phyloP scores from a whole-genome alignment of 1,140 invertebrate species.

The Drosophila bocqueti region DNA sequence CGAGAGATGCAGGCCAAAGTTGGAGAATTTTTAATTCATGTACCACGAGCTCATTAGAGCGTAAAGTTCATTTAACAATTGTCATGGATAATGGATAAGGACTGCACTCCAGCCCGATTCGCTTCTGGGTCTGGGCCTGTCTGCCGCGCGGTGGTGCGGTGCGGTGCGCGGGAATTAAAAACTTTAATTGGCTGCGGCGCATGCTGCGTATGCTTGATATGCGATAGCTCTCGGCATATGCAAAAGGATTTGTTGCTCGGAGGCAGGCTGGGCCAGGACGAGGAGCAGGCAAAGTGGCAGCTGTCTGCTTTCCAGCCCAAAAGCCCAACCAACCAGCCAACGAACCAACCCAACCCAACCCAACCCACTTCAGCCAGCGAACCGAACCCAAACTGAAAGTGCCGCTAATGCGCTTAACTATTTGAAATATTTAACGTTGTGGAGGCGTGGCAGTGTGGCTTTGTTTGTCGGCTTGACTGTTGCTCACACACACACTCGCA shows the following conservation, averaged over 20 bases:
- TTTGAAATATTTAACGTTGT: slow-evolving; percentile 77
- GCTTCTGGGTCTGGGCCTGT: slow-evolving; percentile 24
- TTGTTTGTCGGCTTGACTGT: slow-evolving; percentile 53
- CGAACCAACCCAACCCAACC: slow-evolving; percentile 22
- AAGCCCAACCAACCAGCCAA: slow-evolving; percentile 15
- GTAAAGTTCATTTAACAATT: slow-evolving; percentile 83
- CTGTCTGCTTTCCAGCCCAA: slow-evolving; percentile 41
- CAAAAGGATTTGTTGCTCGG: slow-evolving; percentile 54
- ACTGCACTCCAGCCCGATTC: slow-evolving; percentile 3
- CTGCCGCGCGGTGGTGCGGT: slow-evolving; percentile 9
- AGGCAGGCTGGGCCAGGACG: neutral
- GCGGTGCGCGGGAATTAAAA: slow-evolving; percentile 68
- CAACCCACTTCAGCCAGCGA: slow-evolving; percentile 31
- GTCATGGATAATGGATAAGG: slow-evolving; percentile 75
- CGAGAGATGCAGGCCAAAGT: slow-evolving; percentile 44
- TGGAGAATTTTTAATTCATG: slow-evolving; percentile 53
- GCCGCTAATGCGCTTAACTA: slow-evolving; percentile 83
- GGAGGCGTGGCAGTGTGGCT: slow-evolving; percentile 44
- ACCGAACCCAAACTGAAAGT: slow-evolving; percentile 73
- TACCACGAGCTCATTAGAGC: slow-evolving; percentile 77
- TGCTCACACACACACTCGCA: slow-evolving; percentile 26
- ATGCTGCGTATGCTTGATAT: slow-evolving; percentile 75
- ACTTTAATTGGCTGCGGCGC: slow-evolving; percentile 80
- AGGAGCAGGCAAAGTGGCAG: slow-evolving; percentile 28
- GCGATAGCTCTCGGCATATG: slow-evolving; percentile 74